These are phyloP conservation scores for Echinops telfairi DNA, from an alignment of 2,113 vertebrate genomes.

Conservation along the genomic window DNA sequence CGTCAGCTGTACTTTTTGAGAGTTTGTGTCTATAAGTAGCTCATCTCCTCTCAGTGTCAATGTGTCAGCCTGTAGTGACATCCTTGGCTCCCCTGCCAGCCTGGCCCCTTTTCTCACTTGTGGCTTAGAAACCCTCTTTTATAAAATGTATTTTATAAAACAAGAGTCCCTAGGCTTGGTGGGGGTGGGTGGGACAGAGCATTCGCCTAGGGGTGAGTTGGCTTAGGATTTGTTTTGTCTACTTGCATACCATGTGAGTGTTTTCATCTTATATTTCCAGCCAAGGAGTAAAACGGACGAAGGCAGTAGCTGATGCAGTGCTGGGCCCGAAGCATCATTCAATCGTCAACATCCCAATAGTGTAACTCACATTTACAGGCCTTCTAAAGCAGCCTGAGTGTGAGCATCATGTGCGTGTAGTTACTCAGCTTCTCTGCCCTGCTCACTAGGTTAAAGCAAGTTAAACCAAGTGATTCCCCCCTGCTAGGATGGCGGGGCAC, in stretches of 20 bases:
- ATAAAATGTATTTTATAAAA: too few relatives aligned
- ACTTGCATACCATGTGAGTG: background rate
- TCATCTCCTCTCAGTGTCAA: background rate
- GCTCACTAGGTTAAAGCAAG: conserved; percentile 32
- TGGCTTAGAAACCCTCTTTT: background rate
- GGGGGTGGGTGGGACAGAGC: background rate
- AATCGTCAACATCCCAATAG: background rate
- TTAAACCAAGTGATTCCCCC: background rate
- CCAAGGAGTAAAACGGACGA: conserved; percentile 7
- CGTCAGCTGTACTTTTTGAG: background rate
- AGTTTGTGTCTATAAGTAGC: background rate
- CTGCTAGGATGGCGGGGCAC: too few relatives aligned
- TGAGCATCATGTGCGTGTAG: conserved; percentile 55
- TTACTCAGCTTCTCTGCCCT: conserved; percentile 43
- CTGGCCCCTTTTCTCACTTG: background rate
- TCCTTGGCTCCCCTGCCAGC: background rate
- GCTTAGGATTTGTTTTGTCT: conserved; percentile 55
- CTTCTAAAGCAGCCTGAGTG: conserved; percentile 4
- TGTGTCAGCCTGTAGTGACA: background rate
- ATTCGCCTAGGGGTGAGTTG: background rate
- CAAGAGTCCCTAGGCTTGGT: background rate
- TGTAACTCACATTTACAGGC: conserved; percentile 40
- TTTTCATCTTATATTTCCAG: conserved; percentile 55
- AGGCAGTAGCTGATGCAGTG: background rate
- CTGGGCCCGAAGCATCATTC: conserved; percentile 20